Conservation (phyloP, 2,113 vertebrate species). For the Gobio gobio region DNA sequence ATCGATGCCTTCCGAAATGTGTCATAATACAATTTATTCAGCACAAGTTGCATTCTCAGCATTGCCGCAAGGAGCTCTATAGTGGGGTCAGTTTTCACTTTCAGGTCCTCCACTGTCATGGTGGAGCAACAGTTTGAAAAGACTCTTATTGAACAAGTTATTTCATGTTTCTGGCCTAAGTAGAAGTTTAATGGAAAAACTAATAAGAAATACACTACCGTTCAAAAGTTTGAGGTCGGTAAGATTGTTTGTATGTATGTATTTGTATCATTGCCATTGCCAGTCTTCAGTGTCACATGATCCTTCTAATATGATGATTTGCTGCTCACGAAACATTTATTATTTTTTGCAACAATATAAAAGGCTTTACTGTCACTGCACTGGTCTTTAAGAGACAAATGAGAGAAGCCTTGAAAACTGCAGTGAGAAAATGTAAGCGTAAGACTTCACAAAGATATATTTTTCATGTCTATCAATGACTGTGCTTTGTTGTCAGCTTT, state of each 20-base stretch:
- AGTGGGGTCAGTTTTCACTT: slow-evolving; percentile 7
- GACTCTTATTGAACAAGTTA: neutral
- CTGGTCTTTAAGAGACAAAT: neutral
- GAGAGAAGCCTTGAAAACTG: neutral
- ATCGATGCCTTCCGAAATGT: neutral
- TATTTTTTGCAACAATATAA: neutral
- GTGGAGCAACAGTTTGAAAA: too few species aligned
- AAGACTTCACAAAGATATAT: slow-evolving; percentile 8
- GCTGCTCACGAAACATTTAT: too few species aligned
- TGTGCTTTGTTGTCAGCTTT: slow-evolving; percentile 31
- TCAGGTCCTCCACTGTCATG: neutral
- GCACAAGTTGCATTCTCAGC: slow-evolving; percentile 1
- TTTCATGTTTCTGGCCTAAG: too few species aligned
- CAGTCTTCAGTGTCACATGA: too few species aligned
- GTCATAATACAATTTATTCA: neutral
- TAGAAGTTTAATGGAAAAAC: neutral
- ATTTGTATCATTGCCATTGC: too few species aligned
- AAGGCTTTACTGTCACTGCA: neutral
- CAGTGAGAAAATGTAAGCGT: neutral
- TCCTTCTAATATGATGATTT: too few species aligned
- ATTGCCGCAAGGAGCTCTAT: neutral
- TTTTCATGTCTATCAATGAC: slow-evolving; percentile 1
- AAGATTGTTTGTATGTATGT: too few species aligned
- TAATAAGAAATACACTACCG: too few species aligned
- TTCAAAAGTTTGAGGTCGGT: too few species aligned